phyloP scores from a whole-genome alignment of 1,140 invertebrate genomes.

The Macrocentrus cingulum region DNA sequence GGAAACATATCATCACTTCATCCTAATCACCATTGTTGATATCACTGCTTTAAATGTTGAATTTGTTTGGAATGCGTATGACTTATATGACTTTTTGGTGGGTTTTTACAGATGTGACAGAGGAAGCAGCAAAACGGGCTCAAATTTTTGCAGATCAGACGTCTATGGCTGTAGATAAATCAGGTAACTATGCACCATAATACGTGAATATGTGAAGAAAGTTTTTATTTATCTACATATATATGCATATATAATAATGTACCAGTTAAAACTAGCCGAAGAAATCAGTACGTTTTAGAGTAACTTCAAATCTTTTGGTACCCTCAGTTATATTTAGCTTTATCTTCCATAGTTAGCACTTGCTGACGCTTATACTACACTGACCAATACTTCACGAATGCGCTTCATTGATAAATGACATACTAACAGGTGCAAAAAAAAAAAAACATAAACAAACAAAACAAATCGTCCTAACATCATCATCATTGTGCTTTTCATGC shows the following conservation, averaged over 20 bases:
- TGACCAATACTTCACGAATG: conserved; percentile 50
- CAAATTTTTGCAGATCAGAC: conserved; percentile 46
- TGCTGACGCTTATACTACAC: conserved; percentile 57
- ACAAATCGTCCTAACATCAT: no score
- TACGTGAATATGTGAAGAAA: neutral
- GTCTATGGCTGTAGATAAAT: conserved; percentile 33
- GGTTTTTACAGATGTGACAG: conserved; percentile 55
- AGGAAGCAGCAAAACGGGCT: conserved; percentile 53
- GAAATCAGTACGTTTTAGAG: conserved; percentile 49
- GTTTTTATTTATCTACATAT: neutral
- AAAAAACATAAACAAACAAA: no score
- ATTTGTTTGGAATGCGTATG: conserved; percentile 24
- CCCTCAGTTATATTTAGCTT: conserved; percentile 62
- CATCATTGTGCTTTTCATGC: no score
- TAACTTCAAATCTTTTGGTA: conserved; percentile 52
- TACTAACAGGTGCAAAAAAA: conserved; percentile 6
- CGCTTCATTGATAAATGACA: conserved; percentile 49
- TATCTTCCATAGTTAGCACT: conserved; percentile 61
- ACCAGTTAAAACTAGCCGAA: conserved; percentile 41
- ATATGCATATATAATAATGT: neutral
- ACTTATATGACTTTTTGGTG: conserved; percentile 37
- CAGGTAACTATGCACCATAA: conserved; percentile 47
- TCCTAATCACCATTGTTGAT: conserved; percentile 54
- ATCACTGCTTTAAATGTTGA: conserved; percentile 58
- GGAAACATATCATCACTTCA: conserved; percentile 56